Percentiles rank a stretch among this genome's conserved stretches.
Evolutionary conservation across 1,140 invertebrate species (phyloP).

Genomic region (Solenopsis fugax): DNA sequence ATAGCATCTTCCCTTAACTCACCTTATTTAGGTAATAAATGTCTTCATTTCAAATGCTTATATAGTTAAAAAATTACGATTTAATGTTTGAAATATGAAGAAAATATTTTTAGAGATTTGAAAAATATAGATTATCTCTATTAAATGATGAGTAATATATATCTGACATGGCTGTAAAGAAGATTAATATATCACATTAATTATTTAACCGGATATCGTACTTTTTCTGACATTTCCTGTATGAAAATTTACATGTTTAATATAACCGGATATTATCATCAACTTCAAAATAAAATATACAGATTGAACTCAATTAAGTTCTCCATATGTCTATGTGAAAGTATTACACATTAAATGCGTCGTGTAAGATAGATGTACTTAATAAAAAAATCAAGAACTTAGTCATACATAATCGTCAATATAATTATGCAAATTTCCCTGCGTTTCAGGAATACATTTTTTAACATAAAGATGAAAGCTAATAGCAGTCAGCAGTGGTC

Average conservation of each 20-base stretch:
- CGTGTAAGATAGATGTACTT: neutral
- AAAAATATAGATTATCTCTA: neutral
- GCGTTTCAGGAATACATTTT: neutral
- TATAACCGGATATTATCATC: neutral
- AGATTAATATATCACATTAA: neutral
- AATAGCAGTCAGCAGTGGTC: no score
- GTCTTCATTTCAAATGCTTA: no score
- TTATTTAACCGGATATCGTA: slow-evolving; percentile 12
- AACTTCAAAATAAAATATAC: neutral
- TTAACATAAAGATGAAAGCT: neutral
- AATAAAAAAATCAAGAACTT: slow-evolving; percentile 12
- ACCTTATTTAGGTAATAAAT: no score
- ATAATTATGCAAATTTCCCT: neutral
- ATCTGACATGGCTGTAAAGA: neutral
- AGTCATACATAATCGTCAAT: slow-evolving; percentile 8
- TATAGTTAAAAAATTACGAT: neutral
- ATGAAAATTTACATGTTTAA: neutral
- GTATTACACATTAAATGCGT: neutral
- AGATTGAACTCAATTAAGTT: neutral
- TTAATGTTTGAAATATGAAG: neutral
- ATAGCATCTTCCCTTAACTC: no score
- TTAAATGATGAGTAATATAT: neutral
- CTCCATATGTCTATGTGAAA: neutral
- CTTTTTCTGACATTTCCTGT: neutral
- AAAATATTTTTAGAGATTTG: neutral